Percentiles rank a stretch among this genome's conserved stretches.
These are phyloP conservation scores for Xyliphius kryptos DNA, from an alignment of 2,113 vertebrate species.

Conservation along the genomic window DNA sequence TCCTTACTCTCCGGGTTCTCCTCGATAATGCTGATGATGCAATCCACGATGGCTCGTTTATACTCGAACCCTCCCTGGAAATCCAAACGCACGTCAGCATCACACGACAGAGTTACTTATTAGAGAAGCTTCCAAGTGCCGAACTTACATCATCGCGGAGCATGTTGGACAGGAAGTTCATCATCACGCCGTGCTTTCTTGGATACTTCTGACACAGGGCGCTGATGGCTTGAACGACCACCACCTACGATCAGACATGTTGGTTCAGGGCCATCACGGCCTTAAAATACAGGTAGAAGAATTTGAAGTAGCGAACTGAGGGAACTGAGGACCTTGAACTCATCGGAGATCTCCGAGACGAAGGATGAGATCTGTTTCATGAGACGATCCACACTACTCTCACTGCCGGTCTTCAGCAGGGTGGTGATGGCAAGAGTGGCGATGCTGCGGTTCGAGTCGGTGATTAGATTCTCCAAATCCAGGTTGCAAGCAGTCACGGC, in stretches of 20 bases:
- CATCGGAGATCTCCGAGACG: constrained; percentile 94
- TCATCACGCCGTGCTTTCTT: constrained; percentile 94
- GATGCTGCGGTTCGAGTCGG: constrained; percentile 94
- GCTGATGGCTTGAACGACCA: constrained; percentile 96
- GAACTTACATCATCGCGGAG: constrained; percentile 92
- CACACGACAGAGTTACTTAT: no score
- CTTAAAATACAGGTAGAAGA: no score
- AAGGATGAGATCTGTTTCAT: constrained; percentile 99
- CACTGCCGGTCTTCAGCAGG: constrained; percentile 92
- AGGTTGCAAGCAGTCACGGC: constrained; percentile 95
- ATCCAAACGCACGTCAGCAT: no score
- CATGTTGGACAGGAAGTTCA: constrained; percentile 98
- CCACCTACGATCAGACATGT: no score
- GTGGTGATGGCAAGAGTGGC: constrained; percentile 97
- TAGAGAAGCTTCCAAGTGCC: no score
- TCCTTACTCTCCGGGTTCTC: constrained; percentile 96
- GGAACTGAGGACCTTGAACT: constrained; percentile 99
- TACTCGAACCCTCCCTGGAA: constrained; percentile 95
- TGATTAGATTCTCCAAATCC: constrained; percentile 96
- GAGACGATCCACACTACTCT: constrained; percentile 95
- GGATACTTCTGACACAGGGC: constrained; percentile 97
- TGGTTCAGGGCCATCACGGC: no score
- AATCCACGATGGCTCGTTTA: constrained; percentile 96
- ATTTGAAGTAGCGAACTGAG: no score
- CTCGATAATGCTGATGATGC: constrained; percentile 93